A percentile compares a stretch with the other conserved stretches of the same genome.
These are phyloP conservation scores for Platygyra sinensis DNA, from an alignment of 64 coral and sea anemone genomes.

Conservation along the genomic window DNA sequence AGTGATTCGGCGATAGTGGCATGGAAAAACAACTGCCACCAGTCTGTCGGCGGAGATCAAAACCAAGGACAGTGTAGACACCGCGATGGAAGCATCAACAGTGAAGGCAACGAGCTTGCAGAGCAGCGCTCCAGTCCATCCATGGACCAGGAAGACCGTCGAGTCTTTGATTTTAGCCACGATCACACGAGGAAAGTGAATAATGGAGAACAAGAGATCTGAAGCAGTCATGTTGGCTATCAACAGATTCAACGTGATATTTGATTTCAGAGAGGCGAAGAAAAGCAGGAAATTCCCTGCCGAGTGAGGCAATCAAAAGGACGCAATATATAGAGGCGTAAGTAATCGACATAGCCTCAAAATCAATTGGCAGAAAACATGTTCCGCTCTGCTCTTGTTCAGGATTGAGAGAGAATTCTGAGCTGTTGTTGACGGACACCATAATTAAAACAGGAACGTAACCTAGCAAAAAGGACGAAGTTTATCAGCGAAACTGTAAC, in stretches of 20 bases:
- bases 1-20: background rate
- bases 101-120: slow-evolving; percentile 41
- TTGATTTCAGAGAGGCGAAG: background rate
- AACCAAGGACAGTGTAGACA: slow-evolving; percentile 36
- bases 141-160: background rate
- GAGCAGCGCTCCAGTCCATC: background rate
- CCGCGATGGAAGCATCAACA: slow-evolving; percentile 2
- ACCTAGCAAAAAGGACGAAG: no score
- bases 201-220: slow-evolving; percentile 22
- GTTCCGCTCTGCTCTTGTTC: no score
- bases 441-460: no score
- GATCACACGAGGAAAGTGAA: background rate
- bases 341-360: no score
- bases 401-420: no score
- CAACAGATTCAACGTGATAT: background rate
- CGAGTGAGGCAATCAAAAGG: background rate
- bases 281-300: background rate
- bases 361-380: no score
- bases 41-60: slow-evolving; percentile 49
- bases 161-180: background rate
- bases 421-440: no score
- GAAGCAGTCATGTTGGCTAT: slow-evolving; percentile 61
- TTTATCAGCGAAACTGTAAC: no score
- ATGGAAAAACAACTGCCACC: slow-evolving; percentile 35
- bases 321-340: background rate